Evolutionary conservation across 2,797 vertebrate genomes (phyloP), one percentile per base, ranked within the genome.

Genomic region (Labeo calbasu): DNA sequence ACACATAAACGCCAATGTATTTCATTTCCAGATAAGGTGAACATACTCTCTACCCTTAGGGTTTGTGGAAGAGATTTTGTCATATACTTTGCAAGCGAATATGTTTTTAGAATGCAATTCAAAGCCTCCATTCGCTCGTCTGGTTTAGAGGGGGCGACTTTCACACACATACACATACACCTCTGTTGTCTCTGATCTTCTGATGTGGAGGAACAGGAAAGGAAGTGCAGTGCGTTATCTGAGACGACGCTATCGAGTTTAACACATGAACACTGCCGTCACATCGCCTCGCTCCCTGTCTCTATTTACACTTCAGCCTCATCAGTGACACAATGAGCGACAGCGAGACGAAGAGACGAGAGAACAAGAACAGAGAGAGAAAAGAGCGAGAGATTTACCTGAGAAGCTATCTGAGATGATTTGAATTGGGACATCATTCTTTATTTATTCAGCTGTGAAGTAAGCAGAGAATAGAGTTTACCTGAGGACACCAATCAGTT

Each of bases 221-320:
- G 77, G 66, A 84, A 83, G 50, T 75, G 70, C 15, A 19, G 72
- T 19, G 50, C 15, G 69, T 79, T 86, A 83, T 82, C 73, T 46
- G 73, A 86, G 80, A 65, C 23, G 15, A 51, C 12, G 28, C 53
- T 85, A 82, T 85, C 28, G 25, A 50, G 65, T 85, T 82, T 51
- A 81, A 84, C 73, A 81, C 79, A 36, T 23, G 48, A 59, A 57
- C 80, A 46, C 46, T 66, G 81, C 70, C 59, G 28, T 82, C 70
- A 82, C 70, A 61, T 53, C 57, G 12, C 59, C 23, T 66, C 71
- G 21, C 57, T 81, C 65, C 55, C 71, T 61, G 15, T 75, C 82
- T 86, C 79, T 51, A 53, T 71, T 78, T 71, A 83, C 79, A 86
- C 85, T 79, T 83, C 51, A 86, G 53, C 83, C 77, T 83, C 80